A percentile compares a stretch with the other conserved stretches of the same genome.
Evolutionary conservation across 1,140 invertebrate species (phyloP).

Genomic region (Hypothenemus hampei): DNA sequence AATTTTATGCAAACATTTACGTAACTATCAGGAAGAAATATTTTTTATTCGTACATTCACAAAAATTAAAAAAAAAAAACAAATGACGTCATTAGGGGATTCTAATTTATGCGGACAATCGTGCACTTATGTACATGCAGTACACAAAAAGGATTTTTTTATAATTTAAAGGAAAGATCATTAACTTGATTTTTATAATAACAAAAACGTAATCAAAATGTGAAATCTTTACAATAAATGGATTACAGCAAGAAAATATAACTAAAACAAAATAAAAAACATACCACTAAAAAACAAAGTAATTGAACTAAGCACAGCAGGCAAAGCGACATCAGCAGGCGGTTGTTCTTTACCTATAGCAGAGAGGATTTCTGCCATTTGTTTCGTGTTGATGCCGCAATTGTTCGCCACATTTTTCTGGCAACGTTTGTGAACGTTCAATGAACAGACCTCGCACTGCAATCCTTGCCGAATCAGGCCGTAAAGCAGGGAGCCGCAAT

Average conservation of each 20-base stretch:
- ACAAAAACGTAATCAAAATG: too few relatives aligned
- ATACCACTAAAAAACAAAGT: conserved; percentile 24
- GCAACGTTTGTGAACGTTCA: conserved; percentile 99
- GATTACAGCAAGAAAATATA: conserved; percentile 3
- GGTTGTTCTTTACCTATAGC: conserved; percentile 65
- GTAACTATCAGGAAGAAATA: too few relatives aligned
- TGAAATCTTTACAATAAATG: too few relatives aligned
- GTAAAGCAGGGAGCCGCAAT: conserved; percentile 95
- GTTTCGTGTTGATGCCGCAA: conserved; percentile 96
- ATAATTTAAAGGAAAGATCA: too few relatives aligned
- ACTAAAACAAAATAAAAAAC: conserved; percentile 15
- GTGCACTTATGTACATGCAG: too few relatives aligned
- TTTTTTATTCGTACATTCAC: too few relatives aligned
- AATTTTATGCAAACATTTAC: too few relatives aligned
- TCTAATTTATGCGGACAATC: too few relatives aligned
- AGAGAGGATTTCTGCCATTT: conserved; percentile 88
- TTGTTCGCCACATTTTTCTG: conserved; percentile 99
- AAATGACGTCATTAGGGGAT: too few relatives aligned
- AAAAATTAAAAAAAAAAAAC: too few relatives aligned
- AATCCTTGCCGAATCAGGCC: conserved; percentile 95
- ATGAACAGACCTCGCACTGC: conserved; percentile 94
- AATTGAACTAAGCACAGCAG: conserved; percentile 13
- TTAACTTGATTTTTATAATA: too few relatives aligned
- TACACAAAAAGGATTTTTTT: too few relatives aligned
- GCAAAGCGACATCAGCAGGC: not conserved